Evolutionary conservation across 53 echinoderm and acorn worm species (phyloP).

Genomic region (Stichopus horrens): DNA sequence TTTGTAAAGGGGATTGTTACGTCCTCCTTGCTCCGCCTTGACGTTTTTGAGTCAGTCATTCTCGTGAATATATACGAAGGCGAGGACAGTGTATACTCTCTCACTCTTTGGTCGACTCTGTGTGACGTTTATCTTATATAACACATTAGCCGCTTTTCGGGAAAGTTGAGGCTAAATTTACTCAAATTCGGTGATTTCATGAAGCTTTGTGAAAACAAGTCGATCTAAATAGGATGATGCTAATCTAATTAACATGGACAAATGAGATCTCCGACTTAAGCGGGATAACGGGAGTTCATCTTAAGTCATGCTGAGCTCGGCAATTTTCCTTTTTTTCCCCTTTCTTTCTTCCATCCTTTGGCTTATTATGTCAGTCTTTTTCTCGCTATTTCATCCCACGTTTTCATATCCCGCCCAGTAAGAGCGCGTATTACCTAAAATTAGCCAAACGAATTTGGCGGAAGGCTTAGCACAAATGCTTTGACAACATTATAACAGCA

Average conservation of each 20-base stretch:
- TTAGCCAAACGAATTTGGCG: neutral
- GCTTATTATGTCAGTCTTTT: neutral
- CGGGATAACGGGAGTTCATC: conserved; percentile 18
- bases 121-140: conserved; percentile 38
- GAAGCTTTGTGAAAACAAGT: conserved; percentile 39
- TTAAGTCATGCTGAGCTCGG: conserved; percentile 9
- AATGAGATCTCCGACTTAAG: conserved; percentile 21
- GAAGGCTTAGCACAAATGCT: too few species aligned
- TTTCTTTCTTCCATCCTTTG: neutral
- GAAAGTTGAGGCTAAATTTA: conserved; percentile 45
- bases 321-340: neutral
- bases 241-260: conserved; percentile 39
- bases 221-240: conserved; percentile 38
- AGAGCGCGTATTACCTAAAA: neutral
- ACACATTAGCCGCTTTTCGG: conserved; percentile 42
- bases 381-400: neutral
- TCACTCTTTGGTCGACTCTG: too few species aligned
- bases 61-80: too few species aligned
- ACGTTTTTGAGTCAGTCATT: too few species aligned
- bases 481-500: too few species aligned
- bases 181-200: conserved; percentile 28
- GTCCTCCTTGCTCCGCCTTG: too few species aligned
- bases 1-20: too few species aligned
- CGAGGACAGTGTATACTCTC: too few species aligned
- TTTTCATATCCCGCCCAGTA: too few species aligned